Conservation (phyloP, 2,888 invertebrate genomes). For the Rhyacophila evoluta region DNA sequence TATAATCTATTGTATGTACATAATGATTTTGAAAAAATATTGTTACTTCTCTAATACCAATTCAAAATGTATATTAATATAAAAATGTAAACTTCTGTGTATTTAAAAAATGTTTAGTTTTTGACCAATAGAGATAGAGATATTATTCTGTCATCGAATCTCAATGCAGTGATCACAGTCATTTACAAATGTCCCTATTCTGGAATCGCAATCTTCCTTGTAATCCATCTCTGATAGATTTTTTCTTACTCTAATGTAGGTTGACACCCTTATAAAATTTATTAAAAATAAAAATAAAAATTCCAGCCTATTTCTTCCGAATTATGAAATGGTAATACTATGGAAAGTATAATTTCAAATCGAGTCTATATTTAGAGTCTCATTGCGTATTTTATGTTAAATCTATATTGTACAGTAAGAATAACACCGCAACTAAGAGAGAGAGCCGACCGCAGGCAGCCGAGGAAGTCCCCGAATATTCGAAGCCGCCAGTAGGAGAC, state of each 20-base stretch:
- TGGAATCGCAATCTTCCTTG: neutral
- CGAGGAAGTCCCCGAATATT: slow-evolving; percentile 63
- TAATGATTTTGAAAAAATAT: too few species aligned
- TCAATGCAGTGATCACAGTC: too few species aligned
- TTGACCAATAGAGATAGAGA: too few species aligned
- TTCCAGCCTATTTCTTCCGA: neutral
- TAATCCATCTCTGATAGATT: neutral
- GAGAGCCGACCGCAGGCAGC: neutral
- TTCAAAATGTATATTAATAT: too few species aligned
- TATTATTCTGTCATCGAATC: too few species aligned
- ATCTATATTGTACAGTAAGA: slow-evolving; percentile 35
- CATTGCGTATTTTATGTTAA: slow-evolving; percentile 45
- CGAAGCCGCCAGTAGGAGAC: slow-evolving; percentile 58
- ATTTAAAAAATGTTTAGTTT: too few species aligned
- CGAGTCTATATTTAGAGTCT: neutral
- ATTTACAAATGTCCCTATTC: neutral
- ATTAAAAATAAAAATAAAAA: neutral
- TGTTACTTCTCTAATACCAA: too few species aligned
- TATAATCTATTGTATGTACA: too few species aligned
- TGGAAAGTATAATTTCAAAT: neutral
- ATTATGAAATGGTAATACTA: neutral
- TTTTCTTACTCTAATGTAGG: neutral
- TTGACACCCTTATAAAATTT: neutral
- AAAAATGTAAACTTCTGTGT: too few species aligned
- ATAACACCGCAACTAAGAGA: slow-evolving; percentile 26